Base-by-base conservation (phyloP, 2,113 vertebrate species). In the Colossoma macropomum region DNA sequence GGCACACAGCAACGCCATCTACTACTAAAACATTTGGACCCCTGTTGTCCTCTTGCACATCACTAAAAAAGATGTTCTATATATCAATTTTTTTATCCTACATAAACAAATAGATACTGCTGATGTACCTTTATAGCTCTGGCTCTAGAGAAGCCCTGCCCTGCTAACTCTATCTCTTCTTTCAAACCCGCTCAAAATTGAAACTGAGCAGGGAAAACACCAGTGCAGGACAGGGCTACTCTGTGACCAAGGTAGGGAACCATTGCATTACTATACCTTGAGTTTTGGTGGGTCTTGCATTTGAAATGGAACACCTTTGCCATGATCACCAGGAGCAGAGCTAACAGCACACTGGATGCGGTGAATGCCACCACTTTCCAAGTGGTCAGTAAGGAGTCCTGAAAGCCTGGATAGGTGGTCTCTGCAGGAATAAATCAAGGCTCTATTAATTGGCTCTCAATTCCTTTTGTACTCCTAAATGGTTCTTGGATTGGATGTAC, bases 311-410 rank as follows among this genome's bases (percentile, higher is more conserved):
- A 95, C 90, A 94, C 95, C 87, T 95, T 94, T 88, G 93, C 93
- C 83, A 96, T 91, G 88, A 97, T 95, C 87, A 97, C 95, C 4
- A 97, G 88, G 9, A 97, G 92, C 78, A 97, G 88, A 68, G 93
- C 94, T 62, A 97, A 91, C 82, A 97, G 91, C 78, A 97, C 95
- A 0, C 95, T 96, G 89, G 95, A 96, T 2, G 96, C 96, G 0
- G 96, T 97, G 89, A 96, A 95, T 0, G 95, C 95, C 87, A 97
- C 96, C 60, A 97, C 95, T 89, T 96, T 96, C 96, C 96, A 97
- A 0, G 96, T 96, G 9, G 94, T 95, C 86, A 96, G 91, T 73
- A 96, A 94, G 62, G 94, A 95, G 83, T 96, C 95, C 8, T 95
- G 93, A 34, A 94, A 92, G 85, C 92, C 89, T 74, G 95, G 95